A percentile compares a stretch with the other conserved stretches of the same genome.
Conservation (phyloP, 2,113 vertebrate genomes). For the Microtus montanus region DNA sequence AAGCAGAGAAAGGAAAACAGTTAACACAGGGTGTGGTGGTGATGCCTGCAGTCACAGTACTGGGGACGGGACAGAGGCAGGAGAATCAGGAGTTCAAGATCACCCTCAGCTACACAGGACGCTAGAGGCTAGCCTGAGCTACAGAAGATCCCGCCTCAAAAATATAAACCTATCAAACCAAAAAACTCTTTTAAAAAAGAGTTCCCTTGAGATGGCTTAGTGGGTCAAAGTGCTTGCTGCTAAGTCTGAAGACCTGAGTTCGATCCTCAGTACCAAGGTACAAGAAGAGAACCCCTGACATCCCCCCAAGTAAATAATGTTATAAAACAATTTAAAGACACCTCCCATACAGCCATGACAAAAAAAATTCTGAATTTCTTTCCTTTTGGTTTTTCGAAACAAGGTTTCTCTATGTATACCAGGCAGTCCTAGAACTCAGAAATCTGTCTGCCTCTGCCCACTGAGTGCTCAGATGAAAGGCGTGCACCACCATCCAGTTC, state of each 20-base stretch:
- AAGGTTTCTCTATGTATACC: not conserved
- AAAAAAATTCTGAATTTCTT: not conserved
- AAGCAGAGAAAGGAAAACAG: conserved; percentile 39
- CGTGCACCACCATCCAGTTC: not conserved
- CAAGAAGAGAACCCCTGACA: not conserved
- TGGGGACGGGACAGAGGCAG: not conserved
- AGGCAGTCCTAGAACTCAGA: not conserved
- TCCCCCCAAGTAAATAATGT: not conserved
- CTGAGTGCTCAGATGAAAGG: not conserved
- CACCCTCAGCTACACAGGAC: not conserved
- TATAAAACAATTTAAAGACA: not conserved
- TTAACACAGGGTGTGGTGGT: not conserved
- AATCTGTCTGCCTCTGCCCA: not conserved
- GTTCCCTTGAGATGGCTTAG: not conserved
- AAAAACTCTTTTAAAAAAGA: not conserved
- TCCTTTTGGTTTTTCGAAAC: not conserved
- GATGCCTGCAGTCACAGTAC: not conserved
- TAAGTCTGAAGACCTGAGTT: not conserved
- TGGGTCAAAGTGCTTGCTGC: not conserved
- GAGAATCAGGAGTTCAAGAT: not conserved
- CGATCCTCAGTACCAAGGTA: not conserved
- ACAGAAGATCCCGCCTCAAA: not conserved
- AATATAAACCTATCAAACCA: not conserved
- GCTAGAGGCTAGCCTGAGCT: not conserved
- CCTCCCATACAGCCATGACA: not conserved